These are phyloP conservation scores for Halocynthia aurantium DNA, from an alignment of 23 tunicate species.

Conservation along the genomic window DNA sequence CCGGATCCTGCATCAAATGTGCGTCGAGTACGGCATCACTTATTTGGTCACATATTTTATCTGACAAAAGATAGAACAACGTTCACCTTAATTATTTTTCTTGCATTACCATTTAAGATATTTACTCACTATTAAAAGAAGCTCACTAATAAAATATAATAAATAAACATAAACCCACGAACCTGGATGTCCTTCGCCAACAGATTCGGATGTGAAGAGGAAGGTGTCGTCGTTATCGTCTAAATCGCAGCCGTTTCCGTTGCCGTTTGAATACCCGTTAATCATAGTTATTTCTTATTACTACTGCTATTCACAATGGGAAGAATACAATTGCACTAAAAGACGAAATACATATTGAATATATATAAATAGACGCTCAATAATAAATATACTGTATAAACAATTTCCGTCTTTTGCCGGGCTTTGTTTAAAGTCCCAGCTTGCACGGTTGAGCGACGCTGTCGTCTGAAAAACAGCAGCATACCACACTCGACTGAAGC, in stretches of 20 bases:
- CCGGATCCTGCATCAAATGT: conserved; percentile 79
- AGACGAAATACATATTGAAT: too few species aligned
- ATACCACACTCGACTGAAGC: too few species aligned
- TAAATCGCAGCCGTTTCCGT: not conserved
- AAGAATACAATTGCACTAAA: too few species aligned
- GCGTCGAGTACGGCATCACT: conserved; percentile 98
- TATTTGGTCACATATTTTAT: conserved; percentile 95
- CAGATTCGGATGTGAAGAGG: conserved; percentile 98
- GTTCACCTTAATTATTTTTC: not conserved
- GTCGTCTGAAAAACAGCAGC: too few species aligned
- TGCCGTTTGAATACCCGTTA: conserved; percentile 9
- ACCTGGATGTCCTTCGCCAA: conserved; percentile 99
- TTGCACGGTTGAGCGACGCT: too few species aligned
- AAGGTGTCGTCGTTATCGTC: conserved; percentile 71
- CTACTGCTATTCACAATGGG: too few species aligned
- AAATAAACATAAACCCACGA: not conserved
- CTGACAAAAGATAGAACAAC: conserved; percentile 32
- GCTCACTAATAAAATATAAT: not conserved
- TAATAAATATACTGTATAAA: too few species aligned
- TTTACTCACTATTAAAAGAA: not conserved
- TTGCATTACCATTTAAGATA: not conserved
- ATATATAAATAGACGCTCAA: too few species aligned
- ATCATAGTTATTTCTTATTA: too few species aligned
- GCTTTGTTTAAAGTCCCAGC: too few species aligned
- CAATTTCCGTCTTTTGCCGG: too few species aligned